Conservation (phyloP, 2,888 invertebrate species). For the Halictus quadricinctus region DNA sequence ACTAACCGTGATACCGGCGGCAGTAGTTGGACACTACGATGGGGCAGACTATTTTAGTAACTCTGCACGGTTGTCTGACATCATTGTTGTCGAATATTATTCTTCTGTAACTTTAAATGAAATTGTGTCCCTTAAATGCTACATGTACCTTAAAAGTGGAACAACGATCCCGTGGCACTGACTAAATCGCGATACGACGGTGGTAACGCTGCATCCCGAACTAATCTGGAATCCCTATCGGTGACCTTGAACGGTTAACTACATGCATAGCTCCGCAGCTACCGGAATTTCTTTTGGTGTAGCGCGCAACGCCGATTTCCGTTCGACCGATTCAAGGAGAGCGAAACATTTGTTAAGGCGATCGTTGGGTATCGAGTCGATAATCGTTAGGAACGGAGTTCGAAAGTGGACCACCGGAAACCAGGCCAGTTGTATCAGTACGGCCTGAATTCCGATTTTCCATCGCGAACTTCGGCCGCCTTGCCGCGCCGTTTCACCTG, state of each 20-base stretch:
- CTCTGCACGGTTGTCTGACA: not conserved
- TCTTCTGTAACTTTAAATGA: not conserved
- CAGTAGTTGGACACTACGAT: not conserved
- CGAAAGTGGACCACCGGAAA: conserved; percentile 3
- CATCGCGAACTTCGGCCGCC: not conserved
- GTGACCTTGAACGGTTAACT: not conserved
- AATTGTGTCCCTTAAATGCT: not conserved
- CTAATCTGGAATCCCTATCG: not conserved
- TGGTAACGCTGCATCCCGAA: no score
- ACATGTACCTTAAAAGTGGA: not conserved
- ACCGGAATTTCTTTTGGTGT: not conserved
- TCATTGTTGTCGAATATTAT: not conserved
- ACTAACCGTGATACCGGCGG: not conserved
- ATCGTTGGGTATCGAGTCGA: not conserved
- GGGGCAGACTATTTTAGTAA: not conserved
- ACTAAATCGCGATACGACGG: no score
- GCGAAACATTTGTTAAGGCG: conserved; percentile 7
- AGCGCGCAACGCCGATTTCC: not conserved
- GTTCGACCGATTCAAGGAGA: not conserved
- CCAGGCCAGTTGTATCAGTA: conserved; percentile 12
- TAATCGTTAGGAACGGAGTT: conserved; percentile 9
- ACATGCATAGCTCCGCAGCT: not conserved
- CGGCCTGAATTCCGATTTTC: conserved; percentile 23
- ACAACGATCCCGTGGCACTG: not conserved
- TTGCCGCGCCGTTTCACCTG: not conserved